Evolutionary conservation across 1,140 invertebrate species (phyloP).

Genomic region (Dinoponera quadriceps): DNA sequence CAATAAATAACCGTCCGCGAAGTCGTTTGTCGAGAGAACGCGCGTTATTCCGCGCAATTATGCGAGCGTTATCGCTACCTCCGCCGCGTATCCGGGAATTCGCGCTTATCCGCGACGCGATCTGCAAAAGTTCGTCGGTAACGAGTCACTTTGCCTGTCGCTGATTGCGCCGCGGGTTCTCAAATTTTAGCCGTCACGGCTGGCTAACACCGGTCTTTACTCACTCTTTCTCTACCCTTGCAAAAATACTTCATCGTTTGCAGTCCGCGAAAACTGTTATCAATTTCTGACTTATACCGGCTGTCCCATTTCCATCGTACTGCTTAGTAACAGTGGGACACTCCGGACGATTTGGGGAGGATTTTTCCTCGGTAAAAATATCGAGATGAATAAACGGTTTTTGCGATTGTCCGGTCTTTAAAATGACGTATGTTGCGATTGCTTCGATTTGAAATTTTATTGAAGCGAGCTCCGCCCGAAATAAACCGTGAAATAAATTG

Average conservation of each 20-base stretch:
- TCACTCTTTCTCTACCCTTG: background rate
- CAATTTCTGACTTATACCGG: background rate
- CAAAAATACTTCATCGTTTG: too few relatives aligned
- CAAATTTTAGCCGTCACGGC: background rate
- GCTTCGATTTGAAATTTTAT: too few relatives aligned
- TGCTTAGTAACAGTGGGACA: too few relatives aligned
- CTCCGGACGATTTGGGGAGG: too few relatives aligned
- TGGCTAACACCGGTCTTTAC: background rate
- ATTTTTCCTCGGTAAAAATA: too few relatives aligned
- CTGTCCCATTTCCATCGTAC: background rate
- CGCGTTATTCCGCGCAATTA: conserved; percentile 47
- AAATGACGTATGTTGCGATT: too few relatives aligned
- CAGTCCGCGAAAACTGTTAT: too few relatives aligned
- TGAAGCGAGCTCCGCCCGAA: too few relatives aligned
- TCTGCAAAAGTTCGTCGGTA: conserved; percentile 41
- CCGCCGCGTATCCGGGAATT: conserved; percentile 4
- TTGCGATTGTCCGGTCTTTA: too few relatives aligned
- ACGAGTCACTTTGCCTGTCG: conserved; percentile 46
- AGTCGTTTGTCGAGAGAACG: conserved; percentile 45
- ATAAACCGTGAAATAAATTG: too few relatives aligned
- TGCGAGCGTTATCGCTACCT: conserved; percentile 40
- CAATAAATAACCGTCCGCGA: conserved; percentile 58
- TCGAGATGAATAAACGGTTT: too few relatives aligned
- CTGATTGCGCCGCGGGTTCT: conserved; percentile 7
- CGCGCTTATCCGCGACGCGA: conserved; percentile 23